Base-by-base conservation (phyloP, 2,113 vertebrate genomes). In the Numenius arquata region DNA sequence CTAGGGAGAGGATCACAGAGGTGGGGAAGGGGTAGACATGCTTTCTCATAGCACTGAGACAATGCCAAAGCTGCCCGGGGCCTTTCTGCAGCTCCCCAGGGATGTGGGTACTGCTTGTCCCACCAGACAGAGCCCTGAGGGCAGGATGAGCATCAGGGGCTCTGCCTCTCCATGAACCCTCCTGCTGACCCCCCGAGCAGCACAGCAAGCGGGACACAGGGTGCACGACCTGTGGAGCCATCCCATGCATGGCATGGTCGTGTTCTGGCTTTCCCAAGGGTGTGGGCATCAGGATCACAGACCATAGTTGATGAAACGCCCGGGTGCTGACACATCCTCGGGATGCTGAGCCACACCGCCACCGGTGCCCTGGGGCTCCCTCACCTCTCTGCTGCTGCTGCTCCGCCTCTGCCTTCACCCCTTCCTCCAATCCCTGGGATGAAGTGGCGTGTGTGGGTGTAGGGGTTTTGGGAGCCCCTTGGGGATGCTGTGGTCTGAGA, bases 91-190 rank as follows among this genome's bases (percentile, higher is more conserved):
- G 70, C 34, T 58, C 41, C 23, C 14, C 47, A 27, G 18, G 19
- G 16, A 6, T 2, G 0, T 0, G 1, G 23, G 45, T 43, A 23
- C 34, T 0, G 0, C 36, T 70, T 2, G 3, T 26, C 34, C 50
- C 23, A 76, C 11, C 45, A 9, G 4, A 15, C 17, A 79, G 58
- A 89, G 63, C 47, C 36, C 41, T 56, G 67, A 14, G 12, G 9
- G 9, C 65, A 72, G 22, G 14, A 32, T 3, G 19, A 43, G 11
- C 38, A 40, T 0, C 0, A 0, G 14, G 34, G 34, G 25, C 53
- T 45, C 63, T 84, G n/a, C 13, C 58, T 53, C 55, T 40, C 47
- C 50, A 15, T 14, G 25, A 34, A 40, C 36, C 26, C 30, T 53
- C 45, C 65, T 41, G 32, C n/a, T 3, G 5, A 40, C 5, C 45